Evolutionary conservation across 1,140 invertebrate genomes (phyloP), one percentile per base, ranked within the genome.

Genomic region (Thereuonema tuberculata): DNA sequence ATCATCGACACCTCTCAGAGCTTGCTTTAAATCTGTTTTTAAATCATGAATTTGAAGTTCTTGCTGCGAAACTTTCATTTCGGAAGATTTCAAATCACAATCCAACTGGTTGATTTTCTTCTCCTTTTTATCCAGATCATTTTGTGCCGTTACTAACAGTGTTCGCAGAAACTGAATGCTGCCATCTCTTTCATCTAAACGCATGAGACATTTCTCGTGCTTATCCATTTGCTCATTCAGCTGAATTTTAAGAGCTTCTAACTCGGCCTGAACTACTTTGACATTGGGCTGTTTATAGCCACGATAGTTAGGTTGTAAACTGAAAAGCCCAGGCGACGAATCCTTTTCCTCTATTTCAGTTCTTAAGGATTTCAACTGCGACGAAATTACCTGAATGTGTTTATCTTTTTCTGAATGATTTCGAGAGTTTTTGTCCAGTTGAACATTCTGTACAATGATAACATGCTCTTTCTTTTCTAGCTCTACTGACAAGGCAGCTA

Each of bases 141-240:
- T 55, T 29, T 55, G 53, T 9, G 27, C 5, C 53, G 53, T 55
- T 9, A 55, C 26, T 9, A 55, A 25, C 15, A 55, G 21, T n/a
- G 53, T 55, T 3, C 53, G 53, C 53, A 55, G 27, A 29, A 55
- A 55, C 26, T 55, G 53, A 29, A 55, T 55, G 26, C 53, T 55
- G 26, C 53, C 53, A 55, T 55, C 53, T 55, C 53, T 12, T 29
- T 55, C 53, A 12, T 55, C 53, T 25, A 55, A 5, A 55, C 27
- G 53, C 3, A 55, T 9, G 25, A 9, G 24, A 28, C 5, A 12
- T 25, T 55, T 55, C 27, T 55, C 53, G 5, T 26, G 21, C 23
- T 55, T 14, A 9, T 55, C 27, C 21, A 5, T 9, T 21, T 29
- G 3, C 9, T 29, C 28, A 9, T 55, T 25, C 53, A 55, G 27